phyloP scores from a whole-genome alignment of 1,140 invertebrate genomes.

The Drosophila yakuba region DNA sequence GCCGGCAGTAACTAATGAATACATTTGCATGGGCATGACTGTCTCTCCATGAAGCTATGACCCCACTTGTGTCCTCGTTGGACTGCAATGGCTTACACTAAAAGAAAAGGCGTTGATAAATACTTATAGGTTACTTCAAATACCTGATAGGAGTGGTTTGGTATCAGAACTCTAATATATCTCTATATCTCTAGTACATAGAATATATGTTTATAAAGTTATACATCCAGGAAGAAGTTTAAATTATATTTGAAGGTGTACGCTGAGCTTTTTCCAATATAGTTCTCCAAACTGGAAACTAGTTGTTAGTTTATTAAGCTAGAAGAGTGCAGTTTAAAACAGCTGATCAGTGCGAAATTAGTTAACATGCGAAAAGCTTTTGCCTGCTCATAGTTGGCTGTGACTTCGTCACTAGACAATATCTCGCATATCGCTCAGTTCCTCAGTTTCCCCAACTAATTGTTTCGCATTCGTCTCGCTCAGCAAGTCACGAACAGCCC shows the following conservation, averaged over 20 bases:
- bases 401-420: constrained; percentile 1
- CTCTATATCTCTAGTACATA: too few relatives aligned
- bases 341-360: neutral
- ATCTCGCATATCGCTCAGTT: constrained; percentile 12
- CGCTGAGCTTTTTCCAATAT: neutral
- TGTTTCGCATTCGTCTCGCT: constrained; percentile 76
- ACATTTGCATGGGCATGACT: constrained; percentile 59
- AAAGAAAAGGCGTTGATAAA: too few relatives aligned
- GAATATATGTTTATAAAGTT: too few relatives aligned
- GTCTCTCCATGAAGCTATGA: constrained; percentile 27
- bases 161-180: too few relatives aligned
- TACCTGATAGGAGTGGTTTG: too few relatives aligned
- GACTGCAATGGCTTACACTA: constrained; percentile 1
- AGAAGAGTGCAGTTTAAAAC: neutral
- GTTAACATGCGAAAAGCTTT: neutral
- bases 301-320: too few relatives aligned
- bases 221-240: too few relatives aligned
- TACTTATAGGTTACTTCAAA: neutral
- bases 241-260: neutral
- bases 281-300: neutral
- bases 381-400: neutral
- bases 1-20: constrained; percentile 72
- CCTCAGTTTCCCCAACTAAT: constrained; percentile 37
- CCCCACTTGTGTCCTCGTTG: constrained; percentile 10
- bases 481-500: constrained; percentile 69